Evolutionary conservation across 2,888 invertebrate genomes (phyloP), one percentile per base, ranked within the genome.

Genomic region (Drosophila sordidula): DNA sequence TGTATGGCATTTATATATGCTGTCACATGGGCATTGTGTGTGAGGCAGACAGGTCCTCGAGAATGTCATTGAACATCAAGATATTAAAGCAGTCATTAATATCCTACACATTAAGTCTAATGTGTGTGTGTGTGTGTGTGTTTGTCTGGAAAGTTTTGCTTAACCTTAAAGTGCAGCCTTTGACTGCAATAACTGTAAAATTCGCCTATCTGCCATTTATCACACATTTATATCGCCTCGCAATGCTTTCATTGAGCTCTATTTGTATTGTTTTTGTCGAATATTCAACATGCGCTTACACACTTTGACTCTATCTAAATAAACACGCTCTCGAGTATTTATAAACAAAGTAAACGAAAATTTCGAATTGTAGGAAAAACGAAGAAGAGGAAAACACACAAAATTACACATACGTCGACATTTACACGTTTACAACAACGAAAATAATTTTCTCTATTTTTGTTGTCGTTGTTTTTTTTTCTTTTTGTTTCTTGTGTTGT

Each of bases 41-140:
- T 62, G 46, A 56, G 51, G 54, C 72, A 63, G 63, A 51, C 85
- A 54, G 47, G 44, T 58, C 62, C 63, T 68, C 70, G 69, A 73
- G 59, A 71, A 86, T 84, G 78, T 75, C 87, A 80, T 83, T 86
- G 87, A 83, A 86, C 87, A 89, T 85, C 73, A 77, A 81, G 78
- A 83, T 80, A 87, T 71, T 67, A 64, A 78, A 70, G 57, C 45
- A 63, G 47, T 61, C 62, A 70, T 78, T 75, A 78, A 69, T 84
- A 69, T 78, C 65, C 68, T 34, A 52, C 16, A 52, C 64, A 55
- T 52, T 44, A 70, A 16, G 22, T 57, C 41, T 42, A 39, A 49
- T 62, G 2, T 39, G 42, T 29, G 9, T 29, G 9, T 8, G 29
- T 12, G 12, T 50, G 11, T 14, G 8, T 12, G 41, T 26, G 25